A percentile compares a stretch with the other conserved stretches of the same genome.
phyloP scores from a whole-genome alignment of 2,113 vertebrate genomes.

The Melanerpes formicivorus region DNA sequence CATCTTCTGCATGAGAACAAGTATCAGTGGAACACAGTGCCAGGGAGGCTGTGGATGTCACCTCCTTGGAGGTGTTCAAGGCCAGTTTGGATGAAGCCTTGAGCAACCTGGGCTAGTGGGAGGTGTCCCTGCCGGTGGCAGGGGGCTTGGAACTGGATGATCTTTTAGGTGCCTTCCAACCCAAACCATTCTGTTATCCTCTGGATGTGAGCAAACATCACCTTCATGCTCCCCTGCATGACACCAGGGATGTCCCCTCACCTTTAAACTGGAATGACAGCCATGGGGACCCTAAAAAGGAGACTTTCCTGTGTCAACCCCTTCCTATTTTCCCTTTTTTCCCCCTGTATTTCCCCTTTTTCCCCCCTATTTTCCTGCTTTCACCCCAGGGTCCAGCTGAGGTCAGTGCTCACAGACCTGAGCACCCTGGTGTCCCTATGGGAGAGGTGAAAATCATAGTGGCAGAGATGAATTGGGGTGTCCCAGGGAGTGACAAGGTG shows the following conservation, averaged over 20 bases:
- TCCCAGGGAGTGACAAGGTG: neutral
- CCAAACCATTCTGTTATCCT: neutral
- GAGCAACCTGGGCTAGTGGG: no score
- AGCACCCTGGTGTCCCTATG: neutral
- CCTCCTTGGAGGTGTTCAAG: no score
- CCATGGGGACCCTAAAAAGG: neutral
- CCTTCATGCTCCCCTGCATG: neutral
- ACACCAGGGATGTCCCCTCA: neutral
- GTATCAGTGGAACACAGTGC: no score
- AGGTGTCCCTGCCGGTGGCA: no score
- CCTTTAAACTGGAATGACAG: neutral
- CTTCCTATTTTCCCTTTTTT: neutral
- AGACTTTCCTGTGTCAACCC: neutral
- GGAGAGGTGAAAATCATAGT: neutral
- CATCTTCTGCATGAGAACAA: neutral
- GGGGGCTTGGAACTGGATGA: no score
- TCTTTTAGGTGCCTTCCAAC: no score
- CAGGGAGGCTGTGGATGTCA: no score
- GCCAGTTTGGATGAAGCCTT: no score
- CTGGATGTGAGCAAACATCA: neutral
- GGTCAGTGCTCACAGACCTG: neutral
- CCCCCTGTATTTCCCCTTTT: neutral
- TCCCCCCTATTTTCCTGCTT: neutral
- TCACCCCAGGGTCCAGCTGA: neutral
- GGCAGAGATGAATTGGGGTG: neutral